Conservation (phyloP, 2,888 invertebrate species). For the Drosophila anomelani region DNA sequence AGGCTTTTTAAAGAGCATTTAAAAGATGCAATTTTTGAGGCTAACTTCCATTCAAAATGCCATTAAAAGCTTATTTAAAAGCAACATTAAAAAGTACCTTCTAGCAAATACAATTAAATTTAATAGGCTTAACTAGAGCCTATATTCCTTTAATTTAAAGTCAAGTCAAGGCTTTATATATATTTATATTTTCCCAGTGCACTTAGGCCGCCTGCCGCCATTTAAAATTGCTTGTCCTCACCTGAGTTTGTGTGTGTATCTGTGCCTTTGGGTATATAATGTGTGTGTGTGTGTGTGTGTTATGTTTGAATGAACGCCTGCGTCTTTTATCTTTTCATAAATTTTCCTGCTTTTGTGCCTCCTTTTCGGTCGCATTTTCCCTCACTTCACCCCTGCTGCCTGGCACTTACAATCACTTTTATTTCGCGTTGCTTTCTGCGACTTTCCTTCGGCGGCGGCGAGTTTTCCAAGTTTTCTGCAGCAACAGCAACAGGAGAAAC, state of each 20-base stretch:
- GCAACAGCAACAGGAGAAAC: conserved; percentile 13
- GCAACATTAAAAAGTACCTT: neutral
- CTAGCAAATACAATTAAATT: neutral
- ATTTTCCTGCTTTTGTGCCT: conserved; percentile 60
- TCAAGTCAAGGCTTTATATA: neutral
- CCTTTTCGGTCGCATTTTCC: conserved; percentile 21
- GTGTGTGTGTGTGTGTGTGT: conserved; percentile 49
- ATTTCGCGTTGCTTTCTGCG: conserved; percentile 62
- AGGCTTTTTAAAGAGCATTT: neutral
- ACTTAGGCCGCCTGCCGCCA: conserved; percentile 59
- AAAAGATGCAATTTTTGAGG: neutral
- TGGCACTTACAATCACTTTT: conserved; percentile 77
- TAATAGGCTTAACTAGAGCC: neutral
- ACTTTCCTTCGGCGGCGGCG: conserved; percentile 38
- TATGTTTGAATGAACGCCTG: conserved; percentile 78
- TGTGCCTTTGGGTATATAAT: conserved; percentile 1
- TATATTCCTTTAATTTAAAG: neutral
- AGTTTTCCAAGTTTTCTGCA: conserved; percentile 52
- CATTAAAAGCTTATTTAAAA: neutral
- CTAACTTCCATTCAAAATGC: neutral
- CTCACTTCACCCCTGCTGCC: conserved; percentile 9
- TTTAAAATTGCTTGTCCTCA: conserved; percentile 79
- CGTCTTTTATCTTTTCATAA: conserved; percentile 79
- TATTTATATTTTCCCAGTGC: conserved; percentile 1
- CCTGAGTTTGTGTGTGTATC: conserved; percentile 48